Percentiles rank a stretch among this genome's conserved stretches.
Evolutionary conservation across 2,797 vertebrate species (phyloP).

Genomic region (Xiphorhynchus erythropygius): DNA sequence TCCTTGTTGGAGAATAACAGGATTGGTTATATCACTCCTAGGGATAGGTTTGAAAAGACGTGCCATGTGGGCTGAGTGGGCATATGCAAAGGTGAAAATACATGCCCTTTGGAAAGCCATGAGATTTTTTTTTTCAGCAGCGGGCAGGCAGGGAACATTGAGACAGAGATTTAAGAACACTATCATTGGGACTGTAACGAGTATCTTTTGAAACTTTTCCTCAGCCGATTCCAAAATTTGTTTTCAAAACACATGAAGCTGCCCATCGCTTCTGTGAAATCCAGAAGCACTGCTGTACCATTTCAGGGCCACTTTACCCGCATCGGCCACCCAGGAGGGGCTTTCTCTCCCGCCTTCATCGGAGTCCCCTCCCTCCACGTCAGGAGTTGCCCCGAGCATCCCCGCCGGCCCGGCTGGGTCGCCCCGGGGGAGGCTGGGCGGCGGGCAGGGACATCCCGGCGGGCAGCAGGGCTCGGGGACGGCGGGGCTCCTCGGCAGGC

Average conservation of each 20-base stretch:
- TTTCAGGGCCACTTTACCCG: background rate
- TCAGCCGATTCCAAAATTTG: background rate
- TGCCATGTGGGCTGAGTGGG: background rate
- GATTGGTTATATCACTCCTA: background rate
- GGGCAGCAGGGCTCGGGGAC: background rate
- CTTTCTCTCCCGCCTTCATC: too few species aligned
- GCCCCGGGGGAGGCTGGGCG: rapidly evolving
- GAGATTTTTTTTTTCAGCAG: background rate
- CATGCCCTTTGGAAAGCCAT: background rate
- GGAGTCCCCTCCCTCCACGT: background rate
- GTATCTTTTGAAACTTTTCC: background rate
- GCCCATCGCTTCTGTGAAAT: background rate
- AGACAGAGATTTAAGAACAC: background rate
- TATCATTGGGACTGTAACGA: background rate
- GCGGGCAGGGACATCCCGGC: background rate
- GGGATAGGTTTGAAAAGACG: background rate
- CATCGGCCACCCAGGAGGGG: background rate
- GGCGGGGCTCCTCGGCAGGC: background rate
- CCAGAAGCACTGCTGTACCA: background rate
- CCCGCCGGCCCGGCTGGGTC: background rate
- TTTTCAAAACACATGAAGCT: background rate
- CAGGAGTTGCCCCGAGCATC: background rate
- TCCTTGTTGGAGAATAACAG: background rate
- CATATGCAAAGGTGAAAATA: background rate
- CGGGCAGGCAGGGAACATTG: background rate